Percentiles rank a stretch among this genome's conserved stretches.
Evolutionary conservation across 2,113 vertebrate species (phyloP).

Genomic region (Phylloscopus whistleri): DNA sequence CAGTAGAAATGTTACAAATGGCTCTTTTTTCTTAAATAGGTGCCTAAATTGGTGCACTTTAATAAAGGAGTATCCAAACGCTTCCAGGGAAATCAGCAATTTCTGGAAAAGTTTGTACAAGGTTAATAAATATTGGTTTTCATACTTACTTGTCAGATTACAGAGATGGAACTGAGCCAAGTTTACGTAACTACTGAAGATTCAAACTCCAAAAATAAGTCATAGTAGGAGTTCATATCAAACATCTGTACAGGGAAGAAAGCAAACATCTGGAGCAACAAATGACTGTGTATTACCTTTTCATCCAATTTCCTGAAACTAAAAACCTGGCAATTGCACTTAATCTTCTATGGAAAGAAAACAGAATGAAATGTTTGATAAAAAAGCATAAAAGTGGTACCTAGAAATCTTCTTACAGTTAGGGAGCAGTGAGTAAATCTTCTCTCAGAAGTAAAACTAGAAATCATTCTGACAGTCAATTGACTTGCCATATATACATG

Average conservation of each 20-base stretch:
- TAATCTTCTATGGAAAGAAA: background rate
- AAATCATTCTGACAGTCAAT: background rate
- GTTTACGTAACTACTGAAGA: background rate
- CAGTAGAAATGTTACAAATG: background rate
- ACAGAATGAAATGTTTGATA: background rate
- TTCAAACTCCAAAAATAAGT: background rate
- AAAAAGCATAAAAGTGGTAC: background rate
- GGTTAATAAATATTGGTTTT: background rate
- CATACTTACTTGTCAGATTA: background rate
- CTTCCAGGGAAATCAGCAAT: background rate
- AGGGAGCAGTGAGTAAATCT: background rate
- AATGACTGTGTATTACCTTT: background rate
- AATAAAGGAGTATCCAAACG: background rate
- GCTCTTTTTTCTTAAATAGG: background rate
- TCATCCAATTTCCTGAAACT: background rate
- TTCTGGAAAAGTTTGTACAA: background rate
- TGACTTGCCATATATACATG: background rate
- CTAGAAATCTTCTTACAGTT: background rate
- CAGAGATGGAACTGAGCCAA: background rate
- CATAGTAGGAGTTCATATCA: background rate
- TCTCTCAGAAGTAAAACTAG: background rate
- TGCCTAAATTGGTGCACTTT: background rate
- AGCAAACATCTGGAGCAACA: background rate
- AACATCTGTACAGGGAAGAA: background rate
- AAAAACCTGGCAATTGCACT: background rate